Evolutionary conservation across 2,888 invertebrate species (phyloP).

Genomic region (Microctonus aethiopoides): DNA sequence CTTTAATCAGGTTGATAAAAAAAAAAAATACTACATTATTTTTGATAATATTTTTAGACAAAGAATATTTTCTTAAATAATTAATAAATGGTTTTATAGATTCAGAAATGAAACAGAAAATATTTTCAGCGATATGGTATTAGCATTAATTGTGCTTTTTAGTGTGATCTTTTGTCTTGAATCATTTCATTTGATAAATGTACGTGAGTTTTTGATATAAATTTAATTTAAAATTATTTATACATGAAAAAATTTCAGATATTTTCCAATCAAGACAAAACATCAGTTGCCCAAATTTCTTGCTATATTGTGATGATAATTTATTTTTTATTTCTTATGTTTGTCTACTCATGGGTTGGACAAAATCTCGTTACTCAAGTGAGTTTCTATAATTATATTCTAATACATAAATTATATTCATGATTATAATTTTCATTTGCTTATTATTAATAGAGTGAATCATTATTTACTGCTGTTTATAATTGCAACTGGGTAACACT

Average conservation of each 20-base stretch:
- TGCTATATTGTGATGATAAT: background rate
- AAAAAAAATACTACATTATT: too few relatives aligned
- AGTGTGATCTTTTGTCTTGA: background rate
- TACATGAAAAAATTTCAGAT: background rate
- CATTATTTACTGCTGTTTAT: background rate
- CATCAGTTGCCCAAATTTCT: background rate
- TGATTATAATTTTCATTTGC: background rate
- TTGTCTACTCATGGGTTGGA: slow-evolving; percentile 6
- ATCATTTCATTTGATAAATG: background rate
- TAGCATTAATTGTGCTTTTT: background rate
- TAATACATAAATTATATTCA: background rate
- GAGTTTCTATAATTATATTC: background rate
- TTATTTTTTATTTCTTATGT: background rate
- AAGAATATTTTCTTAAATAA: too few relatives aligned
- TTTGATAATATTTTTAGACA: too few relatives aligned
- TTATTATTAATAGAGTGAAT: background rate
- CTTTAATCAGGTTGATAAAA: slow-evolving; percentile 20
- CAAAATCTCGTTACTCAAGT: slow-evolving; percentile 13
- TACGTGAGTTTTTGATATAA: background rate
- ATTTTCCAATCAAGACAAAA: background rate
- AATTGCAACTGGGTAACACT: background rate
- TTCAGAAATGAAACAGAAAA: background rate
- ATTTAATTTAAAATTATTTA: background rate
- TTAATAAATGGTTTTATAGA: background rate
- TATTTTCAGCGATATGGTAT: background rate